These are phyloP conservation scores for Nowickia ferox DNA, from an alignment of 2,888 invertebrate genomes.

Conservation along the genomic window DNA sequence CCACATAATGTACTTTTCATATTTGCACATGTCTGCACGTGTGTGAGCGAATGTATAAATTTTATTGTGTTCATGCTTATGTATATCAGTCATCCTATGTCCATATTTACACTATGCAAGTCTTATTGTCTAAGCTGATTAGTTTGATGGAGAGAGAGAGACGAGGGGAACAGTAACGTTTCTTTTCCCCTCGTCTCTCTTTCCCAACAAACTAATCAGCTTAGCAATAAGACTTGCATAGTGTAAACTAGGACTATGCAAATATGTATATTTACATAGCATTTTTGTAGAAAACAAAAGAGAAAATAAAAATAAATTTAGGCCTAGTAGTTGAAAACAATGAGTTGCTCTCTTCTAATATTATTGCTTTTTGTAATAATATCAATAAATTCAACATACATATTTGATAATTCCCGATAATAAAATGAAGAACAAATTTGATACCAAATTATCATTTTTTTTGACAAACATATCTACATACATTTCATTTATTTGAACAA, in stretches of 20 bases:
- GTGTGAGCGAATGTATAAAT: constrained; percentile 24
- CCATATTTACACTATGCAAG: no score
- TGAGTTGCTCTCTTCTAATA: background rate
- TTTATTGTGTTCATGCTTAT: constrained; percentile 55
- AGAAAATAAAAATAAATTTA: background rate
- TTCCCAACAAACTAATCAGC: no score
- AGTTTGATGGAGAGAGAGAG: no score
- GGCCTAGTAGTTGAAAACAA: background rate
- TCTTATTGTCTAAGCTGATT: no score
- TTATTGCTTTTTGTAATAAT: background rate
- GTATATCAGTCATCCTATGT: constrained; percentile 32
- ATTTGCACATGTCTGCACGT: background rate
- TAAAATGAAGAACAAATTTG: background rate
- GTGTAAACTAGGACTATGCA: no score
- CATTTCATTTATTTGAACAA: background rate
- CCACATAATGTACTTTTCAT: constrained; percentile 38
- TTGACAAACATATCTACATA: no score
- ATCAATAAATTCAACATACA: constrained; percentile 6
- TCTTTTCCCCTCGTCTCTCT: no score
- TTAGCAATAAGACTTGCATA: no score
- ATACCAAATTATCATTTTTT: background rate
- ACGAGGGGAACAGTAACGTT: no score
- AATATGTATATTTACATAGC: background rate
- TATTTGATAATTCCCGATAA: constrained; percentile 12
- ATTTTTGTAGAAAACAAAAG: background rate